Evolutionary conservation across 92 coral and sea anemone genomes (phyloP).

Genomic region (Micromussa lordhowensis): DNA sequence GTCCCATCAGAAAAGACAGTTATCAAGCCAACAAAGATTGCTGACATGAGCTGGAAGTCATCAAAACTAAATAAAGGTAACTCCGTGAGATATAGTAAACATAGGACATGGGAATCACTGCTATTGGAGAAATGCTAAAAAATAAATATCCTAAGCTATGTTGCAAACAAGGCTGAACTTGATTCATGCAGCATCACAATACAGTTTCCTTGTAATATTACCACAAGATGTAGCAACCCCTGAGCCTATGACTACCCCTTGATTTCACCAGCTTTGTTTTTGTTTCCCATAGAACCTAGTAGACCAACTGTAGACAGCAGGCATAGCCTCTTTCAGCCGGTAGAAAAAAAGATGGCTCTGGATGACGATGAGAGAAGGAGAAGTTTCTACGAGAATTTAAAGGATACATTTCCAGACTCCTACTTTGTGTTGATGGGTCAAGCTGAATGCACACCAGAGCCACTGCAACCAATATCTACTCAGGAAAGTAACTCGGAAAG

Average conservation of each 20-base stretch:
- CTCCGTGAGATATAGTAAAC: constrained; percentile 23
- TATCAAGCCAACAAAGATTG: constrained; percentile 60
- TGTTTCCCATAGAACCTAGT: constrained; percentile 50
- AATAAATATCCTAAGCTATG: constrained; percentile 29
- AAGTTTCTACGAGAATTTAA: constrained; percentile 34
- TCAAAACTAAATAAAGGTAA: constrained; percentile 74
- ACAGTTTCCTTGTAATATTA: constrained; percentile 35
- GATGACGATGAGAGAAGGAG: constrained; percentile 45
- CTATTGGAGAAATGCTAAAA: constrained; percentile 36
- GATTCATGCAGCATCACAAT: constrained; percentile 56
- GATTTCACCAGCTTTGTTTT: constrained; percentile 34
- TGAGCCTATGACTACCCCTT: constrained; percentile 51
- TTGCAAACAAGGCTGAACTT: constrained; percentile 56
- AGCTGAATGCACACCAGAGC: constrained; percentile 18
- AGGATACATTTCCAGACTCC: constrained; percentile 50
- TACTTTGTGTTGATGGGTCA: constrained; percentile 43
- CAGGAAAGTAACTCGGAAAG: too few species aligned
- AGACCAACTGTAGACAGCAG: constrained; percentile 60
- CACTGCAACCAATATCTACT: background rate
- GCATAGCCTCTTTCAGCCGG: constrained; percentile 52
- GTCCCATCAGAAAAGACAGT: constrained; percentile 65
- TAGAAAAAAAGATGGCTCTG: constrained; percentile 23
- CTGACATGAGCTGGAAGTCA: constrained; percentile 75
- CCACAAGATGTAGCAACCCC: constrained; percentile 44
- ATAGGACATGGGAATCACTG: constrained; percentile 19